Conservation (phyloP, 2,113 vertebrate genomes). For the Rhea americana region DNA sequence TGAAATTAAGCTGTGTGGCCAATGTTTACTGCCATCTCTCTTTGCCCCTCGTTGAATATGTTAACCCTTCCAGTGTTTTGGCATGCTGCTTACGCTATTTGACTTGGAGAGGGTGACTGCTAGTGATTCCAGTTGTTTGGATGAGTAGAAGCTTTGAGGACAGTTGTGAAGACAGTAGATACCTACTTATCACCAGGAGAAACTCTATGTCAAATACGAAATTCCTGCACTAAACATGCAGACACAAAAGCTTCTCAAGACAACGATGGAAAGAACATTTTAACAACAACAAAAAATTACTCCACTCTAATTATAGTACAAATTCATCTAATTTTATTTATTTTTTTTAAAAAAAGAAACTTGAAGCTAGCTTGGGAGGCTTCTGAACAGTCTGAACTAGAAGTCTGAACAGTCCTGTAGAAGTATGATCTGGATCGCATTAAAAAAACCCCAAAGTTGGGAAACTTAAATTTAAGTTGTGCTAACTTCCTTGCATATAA, state of each 20-base stretch:
- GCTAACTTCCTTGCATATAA: background rate
- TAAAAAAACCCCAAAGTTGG: background rate
- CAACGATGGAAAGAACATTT: conserved; percentile 1
- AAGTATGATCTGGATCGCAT: background rate
- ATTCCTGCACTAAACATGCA: background rate
- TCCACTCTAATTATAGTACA: conserved; percentile 28
- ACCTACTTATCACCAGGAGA: background rate
- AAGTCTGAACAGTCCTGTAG: background rate
- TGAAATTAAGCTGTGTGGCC: too few relatives aligned
- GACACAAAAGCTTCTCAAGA: conserved; percentile 2
- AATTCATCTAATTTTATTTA: conserved; percentile 10
- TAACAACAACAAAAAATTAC: background rate
- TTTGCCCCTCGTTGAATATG: too few relatives aligned
- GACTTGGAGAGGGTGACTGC: background rate
- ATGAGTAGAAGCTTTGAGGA: background rate
- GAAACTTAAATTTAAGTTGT: background rate
- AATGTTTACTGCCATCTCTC: too few relatives aligned
- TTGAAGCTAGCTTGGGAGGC: conserved; percentile 22
- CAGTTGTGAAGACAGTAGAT: background rate
- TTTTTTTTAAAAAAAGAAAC: background rate
- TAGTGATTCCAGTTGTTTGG: background rate
- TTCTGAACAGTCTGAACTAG: background rate
- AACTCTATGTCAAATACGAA: background rate
- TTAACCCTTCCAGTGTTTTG: background rate
- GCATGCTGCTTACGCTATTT: background rate